Evolutionary conservation across 2,113 vertebrate genomes (phyloP).

Genomic region (Bubo scandiacus): DNA sequence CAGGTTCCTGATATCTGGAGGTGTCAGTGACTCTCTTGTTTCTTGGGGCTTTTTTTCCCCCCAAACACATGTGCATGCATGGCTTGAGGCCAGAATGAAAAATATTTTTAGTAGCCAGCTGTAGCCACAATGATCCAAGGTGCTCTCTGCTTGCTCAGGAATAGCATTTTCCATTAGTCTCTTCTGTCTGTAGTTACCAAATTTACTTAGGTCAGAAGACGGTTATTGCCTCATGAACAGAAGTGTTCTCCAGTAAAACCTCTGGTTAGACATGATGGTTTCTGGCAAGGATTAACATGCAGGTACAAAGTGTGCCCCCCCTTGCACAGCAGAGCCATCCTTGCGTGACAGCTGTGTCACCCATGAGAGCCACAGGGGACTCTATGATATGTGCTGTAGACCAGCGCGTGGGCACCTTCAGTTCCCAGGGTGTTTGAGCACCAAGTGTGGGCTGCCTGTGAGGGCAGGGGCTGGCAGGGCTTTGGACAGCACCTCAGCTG

Average conservation of each 20-base stretch:
- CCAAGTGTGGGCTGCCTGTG: not conserved
- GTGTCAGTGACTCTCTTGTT: not conserved
- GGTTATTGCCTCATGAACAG: not conserved
- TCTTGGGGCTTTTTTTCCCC: accelerated
- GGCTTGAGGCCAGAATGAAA: not conserved
- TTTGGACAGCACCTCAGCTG: not conserved
- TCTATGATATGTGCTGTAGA: not conserved
- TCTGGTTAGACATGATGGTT: not conserved
- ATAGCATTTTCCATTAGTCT: not conserved
- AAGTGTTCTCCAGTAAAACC: not conserved
- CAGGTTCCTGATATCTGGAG: not conserved
- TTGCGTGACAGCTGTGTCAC: not conserved
- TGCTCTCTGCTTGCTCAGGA: not conserved
- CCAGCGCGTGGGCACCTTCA: not conserved
- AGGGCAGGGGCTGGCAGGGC: not conserved
- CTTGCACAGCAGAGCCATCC: not conserved
- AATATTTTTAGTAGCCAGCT: not conserved
- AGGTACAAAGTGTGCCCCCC: not conserved
- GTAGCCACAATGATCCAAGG: not conserved
- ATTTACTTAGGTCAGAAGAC: not conserved
- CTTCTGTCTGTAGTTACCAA: not conserved
- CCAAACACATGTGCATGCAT: not conserved
- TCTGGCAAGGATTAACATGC: not conserved
- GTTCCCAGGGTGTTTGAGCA: not conserved
- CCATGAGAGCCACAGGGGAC: not conserved